A percentile compares a stretch with the other conserved stretches of the same genome.
Evolutionary conservation across 2,797 vertebrate genomes (phyloP).

Genomic region (Rhincodon typus): DNA sequence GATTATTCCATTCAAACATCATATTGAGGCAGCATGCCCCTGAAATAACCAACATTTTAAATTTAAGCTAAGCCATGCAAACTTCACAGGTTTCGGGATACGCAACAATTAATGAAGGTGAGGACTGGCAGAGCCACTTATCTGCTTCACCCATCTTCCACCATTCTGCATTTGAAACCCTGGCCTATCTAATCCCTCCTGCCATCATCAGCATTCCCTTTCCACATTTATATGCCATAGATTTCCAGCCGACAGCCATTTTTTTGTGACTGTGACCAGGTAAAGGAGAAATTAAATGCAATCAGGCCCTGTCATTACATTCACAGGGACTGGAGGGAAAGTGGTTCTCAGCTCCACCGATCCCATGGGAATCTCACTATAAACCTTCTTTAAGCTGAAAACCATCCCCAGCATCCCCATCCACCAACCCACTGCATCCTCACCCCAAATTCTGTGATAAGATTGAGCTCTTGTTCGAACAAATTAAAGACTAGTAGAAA

Average conservation of each 20-base stretch:
- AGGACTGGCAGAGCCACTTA: not conserved
- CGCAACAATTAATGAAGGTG: not conserved
- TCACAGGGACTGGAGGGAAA: not conserved
- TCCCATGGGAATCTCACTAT: too few relatives aligned
- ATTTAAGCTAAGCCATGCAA: not conserved
- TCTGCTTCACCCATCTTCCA: not conserved
- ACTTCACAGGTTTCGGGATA: not conserved
- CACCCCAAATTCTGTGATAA: not conserved
- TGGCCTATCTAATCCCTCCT: not conserved
- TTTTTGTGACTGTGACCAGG: too few relatives aligned
- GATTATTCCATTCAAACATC: not conserved
- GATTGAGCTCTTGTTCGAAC: not conserved
- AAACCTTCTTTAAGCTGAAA: too few relatives aligned
- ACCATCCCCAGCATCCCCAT: not conserved
- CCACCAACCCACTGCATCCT: not conserved
- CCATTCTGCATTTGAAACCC: not conserved
- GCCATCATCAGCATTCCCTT: too few relatives aligned
- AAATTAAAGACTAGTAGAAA: not conserved
- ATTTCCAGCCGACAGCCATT: too few relatives aligned
- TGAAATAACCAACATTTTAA: not conserved
- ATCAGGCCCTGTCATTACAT: not conserved
- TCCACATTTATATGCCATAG: too few relatives aligned
- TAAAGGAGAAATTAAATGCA: not conserved
- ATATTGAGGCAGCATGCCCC: not conserved
- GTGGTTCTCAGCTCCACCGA: not conserved